phyloP scores from a whole-genome alignment of 2,888 invertebrate species.

The Drosophila maculinotata region DNA sequence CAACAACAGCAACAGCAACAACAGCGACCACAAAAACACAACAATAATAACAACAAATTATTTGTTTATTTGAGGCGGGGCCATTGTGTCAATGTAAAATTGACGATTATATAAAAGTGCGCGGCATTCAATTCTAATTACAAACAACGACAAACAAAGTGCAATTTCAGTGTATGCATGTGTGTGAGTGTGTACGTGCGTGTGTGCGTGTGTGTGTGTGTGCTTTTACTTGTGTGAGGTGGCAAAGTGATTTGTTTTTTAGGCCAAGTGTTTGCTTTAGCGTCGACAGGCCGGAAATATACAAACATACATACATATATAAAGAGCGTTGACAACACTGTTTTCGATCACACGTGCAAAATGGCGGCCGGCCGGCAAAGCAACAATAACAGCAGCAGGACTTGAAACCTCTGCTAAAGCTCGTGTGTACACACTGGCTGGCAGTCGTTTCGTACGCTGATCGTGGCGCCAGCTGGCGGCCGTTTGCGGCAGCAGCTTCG shows the following conservation, averaged over 20 bases:
- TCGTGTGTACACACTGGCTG: slow-evolving; percentile 9
- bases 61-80: slow-evolving; percentile 62
- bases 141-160: slow-evolving; percentile 66
- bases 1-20: slow-evolving; percentile 26
- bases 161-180: slow-evolving; percentile 44
- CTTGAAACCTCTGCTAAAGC: slow-evolving; percentile 14
- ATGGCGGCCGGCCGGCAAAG: slow-evolving; percentile 55
- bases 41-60: slow-evolving; percentile 21
- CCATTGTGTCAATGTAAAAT: slow-evolving; percentile 73
- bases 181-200: slow-evolving; percentile 11
- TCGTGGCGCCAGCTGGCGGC: slow-evolving; percentile 56
- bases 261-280: slow-evolving; percentile 60
- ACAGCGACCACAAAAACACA: slow-evolving; percentile 10
- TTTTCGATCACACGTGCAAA: slow-evolving; percentile 63
- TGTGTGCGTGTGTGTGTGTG: slow-evolving; percentile 7
- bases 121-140: slow-evolving; percentile 76
- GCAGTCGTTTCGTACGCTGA: slow-evolving; percentile 8
- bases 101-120: slow-evolving; percentile 75
- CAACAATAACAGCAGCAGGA: slow-evolving; percentile 21
- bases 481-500: slow-evolving; percentile 25
- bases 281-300: slow-evolving; percentile 48
- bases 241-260: slow-evolving; percentile 56
- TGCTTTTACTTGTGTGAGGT: slow-evolving; percentile 13
- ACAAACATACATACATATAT: neutral
- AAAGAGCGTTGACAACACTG: slow-evolving; percentile 33